These are phyloP conservation scores for Timema podura DNA, from an alignment of 2,888 invertebrate species.

Conservation along the genomic window DNA sequence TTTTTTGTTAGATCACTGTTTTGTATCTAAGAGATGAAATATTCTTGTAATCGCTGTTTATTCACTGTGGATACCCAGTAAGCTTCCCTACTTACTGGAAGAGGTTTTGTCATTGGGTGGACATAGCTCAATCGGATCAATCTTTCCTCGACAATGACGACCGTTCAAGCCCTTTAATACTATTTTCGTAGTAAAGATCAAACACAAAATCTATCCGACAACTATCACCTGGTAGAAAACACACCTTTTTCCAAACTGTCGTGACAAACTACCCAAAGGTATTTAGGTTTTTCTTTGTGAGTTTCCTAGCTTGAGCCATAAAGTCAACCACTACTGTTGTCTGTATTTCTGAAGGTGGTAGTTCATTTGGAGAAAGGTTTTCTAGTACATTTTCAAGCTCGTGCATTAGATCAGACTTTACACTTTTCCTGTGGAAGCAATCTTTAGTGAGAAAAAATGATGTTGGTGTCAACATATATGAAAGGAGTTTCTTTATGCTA, in stretches of 20 bases:
- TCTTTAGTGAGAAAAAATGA: neutral
- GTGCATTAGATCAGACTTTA: neutral
- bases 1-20: neutral
- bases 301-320: neutral
- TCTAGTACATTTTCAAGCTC: slow-evolving; percentile 2
- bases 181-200: neutral
- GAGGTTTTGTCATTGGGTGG: neutral
- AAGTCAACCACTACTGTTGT: neutral
- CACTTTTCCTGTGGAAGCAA: neutral
- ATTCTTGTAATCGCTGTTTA: neutral
- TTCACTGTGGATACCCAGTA: neutral
- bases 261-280: neutral
- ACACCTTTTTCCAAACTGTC: neutral
- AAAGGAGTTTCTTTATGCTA: neutral
- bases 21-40: neutral
- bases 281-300: neutral
- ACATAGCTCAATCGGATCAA: neutral
- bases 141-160: neutral
- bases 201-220: neutral
- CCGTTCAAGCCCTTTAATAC: neutral
- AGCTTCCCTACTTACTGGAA: neutral
- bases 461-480: neutral
- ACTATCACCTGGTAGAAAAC: neutral
- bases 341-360: neutral
- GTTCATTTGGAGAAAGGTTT: neutral